Evolutionary conservation across 2,888 invertebrate species (phyloP).

Genomic region (Eilema caniola): DNA sequence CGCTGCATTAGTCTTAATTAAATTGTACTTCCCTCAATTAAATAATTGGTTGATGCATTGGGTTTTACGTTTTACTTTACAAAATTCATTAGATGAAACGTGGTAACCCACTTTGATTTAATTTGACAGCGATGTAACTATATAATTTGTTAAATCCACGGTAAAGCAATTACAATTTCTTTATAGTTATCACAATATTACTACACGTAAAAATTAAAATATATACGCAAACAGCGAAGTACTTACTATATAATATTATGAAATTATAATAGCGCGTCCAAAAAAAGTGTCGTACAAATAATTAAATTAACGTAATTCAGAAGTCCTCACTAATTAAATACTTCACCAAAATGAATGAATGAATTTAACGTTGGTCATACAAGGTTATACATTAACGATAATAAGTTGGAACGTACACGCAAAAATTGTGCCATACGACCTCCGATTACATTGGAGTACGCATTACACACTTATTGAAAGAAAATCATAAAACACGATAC

Average conservation of each 20-base stretch:
- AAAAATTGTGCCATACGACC: constrained; percentile 4
- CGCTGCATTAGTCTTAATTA: not conserved
- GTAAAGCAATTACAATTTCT: no score
- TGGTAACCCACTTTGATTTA: not conserved
- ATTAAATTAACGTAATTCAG: not conserved
- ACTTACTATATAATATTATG: not conserved
- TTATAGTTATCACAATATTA: no score
- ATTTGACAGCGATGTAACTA: not conserved
- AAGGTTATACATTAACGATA: not conserved
- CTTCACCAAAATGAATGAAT: not conserved
- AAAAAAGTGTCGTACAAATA: not conserved
- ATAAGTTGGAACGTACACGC: not conserved
- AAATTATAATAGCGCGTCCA: not conserved
- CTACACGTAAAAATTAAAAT: not conserved
- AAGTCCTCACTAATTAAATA: not conserved
- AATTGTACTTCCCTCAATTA: not conserved
- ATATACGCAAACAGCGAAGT: not conserved
- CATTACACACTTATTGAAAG: not conserved
- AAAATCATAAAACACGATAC: not conserved
- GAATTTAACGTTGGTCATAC: not conserved
- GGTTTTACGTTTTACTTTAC: not conserved
- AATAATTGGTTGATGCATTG: not conserved
- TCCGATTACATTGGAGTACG: not conserved
- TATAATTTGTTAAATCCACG: no score
- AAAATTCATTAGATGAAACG: not conserved